Percentiles rank a stretch among this genome's conserved stretches.
Conservation (phyloP, 1,140 invertebrate species). For the Polypedilum pembai region DNA sequence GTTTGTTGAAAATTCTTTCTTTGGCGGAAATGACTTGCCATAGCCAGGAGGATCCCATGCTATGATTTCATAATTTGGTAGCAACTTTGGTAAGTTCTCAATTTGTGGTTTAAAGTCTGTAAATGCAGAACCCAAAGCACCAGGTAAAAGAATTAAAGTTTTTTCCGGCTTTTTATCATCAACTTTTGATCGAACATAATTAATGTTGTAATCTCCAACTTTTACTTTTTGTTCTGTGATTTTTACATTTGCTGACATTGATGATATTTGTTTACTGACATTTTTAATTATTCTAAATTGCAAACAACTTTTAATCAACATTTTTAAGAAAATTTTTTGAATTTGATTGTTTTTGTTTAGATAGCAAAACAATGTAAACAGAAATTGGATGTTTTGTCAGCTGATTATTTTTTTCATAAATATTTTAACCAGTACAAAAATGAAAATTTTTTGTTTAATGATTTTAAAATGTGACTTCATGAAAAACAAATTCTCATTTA, state of each 20-base stretch:
- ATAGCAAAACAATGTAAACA: too few relatives aligned
- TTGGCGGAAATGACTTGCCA: conserved; percentile 72
- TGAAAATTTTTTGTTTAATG: too few relatives aligned
- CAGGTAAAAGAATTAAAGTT: conserved; percentile 64
- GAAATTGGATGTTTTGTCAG: too few relatives aligned
- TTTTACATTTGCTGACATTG: neutral
- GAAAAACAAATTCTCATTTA: too few relatives aligned
- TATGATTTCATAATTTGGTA: conserved; percentile 65
- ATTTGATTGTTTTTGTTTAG: too few relatives aligned
- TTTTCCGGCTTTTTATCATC: conserved; percentile 48
- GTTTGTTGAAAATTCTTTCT: conserved; percentile 58
- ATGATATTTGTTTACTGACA: too few relatives aligned
- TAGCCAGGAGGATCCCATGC: conserved; percentile 85
- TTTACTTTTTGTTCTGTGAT: conserved; percentile 49
- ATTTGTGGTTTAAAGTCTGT: conserved; percentile 77
- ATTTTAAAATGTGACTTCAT: too few relatives aligned
- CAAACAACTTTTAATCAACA: too few relatives aligned
- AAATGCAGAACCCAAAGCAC: conserved; percentile 51
- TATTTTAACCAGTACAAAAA: too few relatives aligned
- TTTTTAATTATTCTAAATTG: too few relatives aligned
- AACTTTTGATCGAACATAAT: conserved; percentile 63
- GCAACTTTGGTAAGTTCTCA: conserved; percentile 52
- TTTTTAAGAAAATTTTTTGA: too few relatives aligned
- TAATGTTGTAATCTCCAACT: conserved; percentile 53
- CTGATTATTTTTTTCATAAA: too few relatives aligned